A percentile compares a stretch with the other conserved stretches of the same genome.
Evolutionary conservation across 2,113 vertebrate species (phyloP).

Genomic region (Odobenus rosmarus): DNA sequence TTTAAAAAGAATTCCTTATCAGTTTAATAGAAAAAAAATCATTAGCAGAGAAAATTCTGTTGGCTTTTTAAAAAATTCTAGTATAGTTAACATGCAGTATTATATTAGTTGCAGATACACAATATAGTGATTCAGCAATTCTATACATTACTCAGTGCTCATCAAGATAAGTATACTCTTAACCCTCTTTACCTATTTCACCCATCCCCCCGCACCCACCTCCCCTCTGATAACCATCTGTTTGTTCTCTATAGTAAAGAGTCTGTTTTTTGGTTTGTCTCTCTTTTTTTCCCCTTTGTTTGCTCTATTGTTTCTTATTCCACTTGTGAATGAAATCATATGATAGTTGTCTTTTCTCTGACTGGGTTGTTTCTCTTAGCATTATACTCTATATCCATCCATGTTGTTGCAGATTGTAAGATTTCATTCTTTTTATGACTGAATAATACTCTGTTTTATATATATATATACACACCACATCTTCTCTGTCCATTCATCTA

Average conservation of each 20-base stretch:
- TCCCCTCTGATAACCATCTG: neutral
- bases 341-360: neutral
- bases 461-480: neutral
- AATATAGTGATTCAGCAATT: neutral
- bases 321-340: neutral
- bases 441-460: neutral
- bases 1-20: neutral
- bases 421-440: neutral
- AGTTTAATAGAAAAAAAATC: neutral
- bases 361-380: neutral
- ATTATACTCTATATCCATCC: neutral
- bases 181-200: neutral
- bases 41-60: neutral
- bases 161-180: neutral
- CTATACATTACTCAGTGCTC: neutral
- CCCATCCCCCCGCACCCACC: neutral
- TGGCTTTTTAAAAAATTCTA: neutral
- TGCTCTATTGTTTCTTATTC: neutral
- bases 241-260: neutral
- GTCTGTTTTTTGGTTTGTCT: neutral
- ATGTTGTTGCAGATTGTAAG: neutral
- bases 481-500: neutral
- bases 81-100: neutral
- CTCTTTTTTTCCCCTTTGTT: neutral
- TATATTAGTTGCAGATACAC: neutral